phyloP scores from a whole-genome alignment of 2,797 vertebrate genomes.

The Adelosebastes latens region DNA sequence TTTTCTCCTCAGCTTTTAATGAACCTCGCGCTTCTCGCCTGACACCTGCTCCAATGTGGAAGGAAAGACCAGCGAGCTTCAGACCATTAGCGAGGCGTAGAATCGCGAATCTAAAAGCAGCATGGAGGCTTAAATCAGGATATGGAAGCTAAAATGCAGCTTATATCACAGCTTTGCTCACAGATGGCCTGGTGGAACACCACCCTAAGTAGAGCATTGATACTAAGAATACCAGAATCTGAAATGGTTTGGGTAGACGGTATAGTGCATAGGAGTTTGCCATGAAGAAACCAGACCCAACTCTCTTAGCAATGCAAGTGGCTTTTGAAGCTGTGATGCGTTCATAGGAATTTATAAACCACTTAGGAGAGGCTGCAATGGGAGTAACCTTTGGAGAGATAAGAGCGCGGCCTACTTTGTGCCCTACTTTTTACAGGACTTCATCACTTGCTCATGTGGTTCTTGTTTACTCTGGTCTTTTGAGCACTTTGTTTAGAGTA shows the following conservation, averaged over 20 bases:
- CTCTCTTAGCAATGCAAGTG: conserved; percentile 5
- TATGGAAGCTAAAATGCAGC: conserved; percentile 27
- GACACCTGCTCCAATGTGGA: conserved; percentile 7
- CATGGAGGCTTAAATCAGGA: conserved; percentile 31
- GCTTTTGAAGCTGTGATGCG: conserved; percentile 50
- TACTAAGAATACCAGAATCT: conserved; percentile 65
- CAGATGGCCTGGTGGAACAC: conserved; percentile 55
- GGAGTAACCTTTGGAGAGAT: conserved; percentile 69
- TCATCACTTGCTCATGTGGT: conserved; percentile 36
- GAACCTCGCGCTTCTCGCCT: conserved; percentile 25
- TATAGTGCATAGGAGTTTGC: conserved; percentile 20
- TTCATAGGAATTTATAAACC: conserved; percentile 72
- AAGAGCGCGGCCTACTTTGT: conserved; percentile 74
- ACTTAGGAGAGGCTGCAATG: conserved; percentile 63
- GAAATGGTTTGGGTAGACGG: conserved; percentile 9
- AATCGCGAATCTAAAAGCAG: conserved; percentile 34
- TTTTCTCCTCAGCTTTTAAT: conserved; percentile 28
- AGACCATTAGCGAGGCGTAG: conserved; percentile 33
- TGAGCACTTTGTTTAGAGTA: conserved; percentile 32
- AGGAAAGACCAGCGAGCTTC: conserved; percentile 16
- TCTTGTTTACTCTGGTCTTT: conserved; percentile 57
- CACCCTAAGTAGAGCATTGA: conserved; percentile 58
- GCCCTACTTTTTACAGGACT: conserved; percentile 71
- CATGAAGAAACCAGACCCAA: conserved; percentile 34
- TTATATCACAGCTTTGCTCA: conserved; percentile 29